phyloP scores from a whole-genome alignment of 2,797 vertebrate species.

The Sebastes hopkinsi region DNA sequence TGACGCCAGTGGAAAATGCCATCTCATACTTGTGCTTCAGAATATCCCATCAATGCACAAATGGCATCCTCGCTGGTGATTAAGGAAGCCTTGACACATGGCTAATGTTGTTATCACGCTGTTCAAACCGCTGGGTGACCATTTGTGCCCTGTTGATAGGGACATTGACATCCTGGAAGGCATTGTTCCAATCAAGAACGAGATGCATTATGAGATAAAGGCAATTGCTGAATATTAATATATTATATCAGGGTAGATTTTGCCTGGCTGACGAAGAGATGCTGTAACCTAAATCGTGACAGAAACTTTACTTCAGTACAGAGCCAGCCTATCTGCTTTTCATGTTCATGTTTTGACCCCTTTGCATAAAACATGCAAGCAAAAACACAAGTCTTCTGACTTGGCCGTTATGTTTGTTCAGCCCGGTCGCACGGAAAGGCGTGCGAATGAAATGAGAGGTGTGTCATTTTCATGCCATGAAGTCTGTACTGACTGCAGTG shows the following conservation, averaged over 20 bases:
- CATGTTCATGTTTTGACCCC: conserved; percentile 1
- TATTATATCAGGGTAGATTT: conserved; percentile 50
- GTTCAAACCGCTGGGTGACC: conserved; percentile 75
- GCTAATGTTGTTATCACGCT: conserved; percentile 77
- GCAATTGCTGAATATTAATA: conserved; percentile 57
- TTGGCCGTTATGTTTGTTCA: not conserved
- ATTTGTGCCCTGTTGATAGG: conserved; percentile 73
- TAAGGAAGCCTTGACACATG: conserved; percentile 77
- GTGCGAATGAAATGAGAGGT: not conserved
- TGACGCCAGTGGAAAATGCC: conserved; percentile 61
- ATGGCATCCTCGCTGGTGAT: conserved; percentile 69
- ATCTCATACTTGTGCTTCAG: conserved; percentile 59
- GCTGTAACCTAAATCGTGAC: conserved; percentile 10
- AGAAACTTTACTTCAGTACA: not conserved
- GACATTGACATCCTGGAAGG: conserved; percentile 73
- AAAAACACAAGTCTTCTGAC: not conserved
- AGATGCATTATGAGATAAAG: conserved; percentile 62
- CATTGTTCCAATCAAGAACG: conserved; percentile 65
- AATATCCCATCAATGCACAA: conserved; percentile 72
- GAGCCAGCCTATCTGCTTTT: not conserved
- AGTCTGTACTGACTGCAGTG: not conserved
- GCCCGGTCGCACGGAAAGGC: not conserved
- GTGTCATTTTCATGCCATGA: not conserved
- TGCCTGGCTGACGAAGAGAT: conserved; percentile 5
- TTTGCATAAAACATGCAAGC: not conserved